Evolutionary conservation across 2,113 vertebrate genomes (phyloP).

Genomic region (Lampris megalopsis): DNA sequence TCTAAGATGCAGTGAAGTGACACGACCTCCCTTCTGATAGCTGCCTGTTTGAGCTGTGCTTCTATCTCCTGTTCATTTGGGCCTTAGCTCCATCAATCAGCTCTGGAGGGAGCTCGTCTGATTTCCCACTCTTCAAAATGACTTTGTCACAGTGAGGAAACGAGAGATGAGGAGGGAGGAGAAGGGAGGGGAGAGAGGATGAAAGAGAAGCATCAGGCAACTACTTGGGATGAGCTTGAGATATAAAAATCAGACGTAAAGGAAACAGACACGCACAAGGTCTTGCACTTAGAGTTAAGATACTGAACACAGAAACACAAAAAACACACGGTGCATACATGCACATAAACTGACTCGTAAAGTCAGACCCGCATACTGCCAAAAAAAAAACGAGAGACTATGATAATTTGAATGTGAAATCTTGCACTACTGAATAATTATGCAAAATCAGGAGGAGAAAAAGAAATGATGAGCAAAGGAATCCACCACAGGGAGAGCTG

Average conservation of each 20-base stretch:
- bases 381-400: neutral
- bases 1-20: neutral
- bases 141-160: constrained; percentile 18
- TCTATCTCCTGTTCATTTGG: constrained; percentile 20
- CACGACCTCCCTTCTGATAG: neutral
- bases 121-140: constrained; percentile 18
- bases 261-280: too few relatives aligned
- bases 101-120: neutral
- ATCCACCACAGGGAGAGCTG: too few relatives aligned
- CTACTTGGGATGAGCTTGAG: neutral
- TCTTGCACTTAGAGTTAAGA: too few relatives aligned
- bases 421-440: constrained; percentile 2
- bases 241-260: too few relatives aligned
- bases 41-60: constrained; percentile 13
- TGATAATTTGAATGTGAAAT: neutral
- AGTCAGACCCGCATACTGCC: constrained; percentile 12
- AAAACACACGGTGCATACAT: neutral
- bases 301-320: neutral
- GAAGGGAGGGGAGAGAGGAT: neutral
- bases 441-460: neutral
- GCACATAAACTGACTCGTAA: neutral
- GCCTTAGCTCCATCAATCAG: constrained; percentile 13
- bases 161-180: neutral
- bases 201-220: neutral
- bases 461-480: neutral